Evolutionary conservation across 2,888 invertebrate genomes (phyloP).

Genomic region (Choristoneura rosaceana): DNA sequence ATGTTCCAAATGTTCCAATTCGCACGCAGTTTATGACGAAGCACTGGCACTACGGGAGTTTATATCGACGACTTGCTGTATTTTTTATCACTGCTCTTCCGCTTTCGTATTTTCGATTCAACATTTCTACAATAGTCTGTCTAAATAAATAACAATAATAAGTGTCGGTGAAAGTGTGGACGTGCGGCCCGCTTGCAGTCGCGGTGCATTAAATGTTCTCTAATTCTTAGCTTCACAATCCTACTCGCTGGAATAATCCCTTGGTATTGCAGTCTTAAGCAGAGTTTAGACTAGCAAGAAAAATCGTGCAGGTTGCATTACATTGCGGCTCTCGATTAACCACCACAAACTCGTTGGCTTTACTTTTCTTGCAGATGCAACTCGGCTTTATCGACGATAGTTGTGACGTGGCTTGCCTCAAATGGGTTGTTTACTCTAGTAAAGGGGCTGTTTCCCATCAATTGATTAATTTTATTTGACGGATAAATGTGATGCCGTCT

Average conservation of each 20-base stretch:
- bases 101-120: constrained; percentile 4
- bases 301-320: too few relatives aligned
- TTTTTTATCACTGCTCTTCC: neutral
- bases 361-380: too few relatives aligned
- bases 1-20: neutral
- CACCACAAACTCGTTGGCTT: too few relatives aligned
- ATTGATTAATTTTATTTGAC: too few relatives aligned
- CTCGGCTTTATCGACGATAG: too few relatives aligned
- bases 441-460: too few relatives aligned
- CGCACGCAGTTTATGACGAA: constrained; percentile 8
- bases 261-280: constrained; percentile 18
- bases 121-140: neutral
- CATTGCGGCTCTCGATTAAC: too few relatives aligned
- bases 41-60: neutral
- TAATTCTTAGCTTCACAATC: neutral
- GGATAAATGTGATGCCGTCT: too few relatives aligned
- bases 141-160: constrained; percentile 25
- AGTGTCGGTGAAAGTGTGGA: constrained; percentile 48
- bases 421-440: too few relatives aligned
- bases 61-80: neutral
- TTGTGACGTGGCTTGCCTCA: too few relatives aligned
- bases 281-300: too few relatives aligned
- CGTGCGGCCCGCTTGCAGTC: constrained; percentile 45
- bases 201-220: constrained; percentile 15
- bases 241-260: constrained; percentile 11